Conservation (phyloP, 2,113 vertebrate species). For the Haplochromis burtoni region DNA sequence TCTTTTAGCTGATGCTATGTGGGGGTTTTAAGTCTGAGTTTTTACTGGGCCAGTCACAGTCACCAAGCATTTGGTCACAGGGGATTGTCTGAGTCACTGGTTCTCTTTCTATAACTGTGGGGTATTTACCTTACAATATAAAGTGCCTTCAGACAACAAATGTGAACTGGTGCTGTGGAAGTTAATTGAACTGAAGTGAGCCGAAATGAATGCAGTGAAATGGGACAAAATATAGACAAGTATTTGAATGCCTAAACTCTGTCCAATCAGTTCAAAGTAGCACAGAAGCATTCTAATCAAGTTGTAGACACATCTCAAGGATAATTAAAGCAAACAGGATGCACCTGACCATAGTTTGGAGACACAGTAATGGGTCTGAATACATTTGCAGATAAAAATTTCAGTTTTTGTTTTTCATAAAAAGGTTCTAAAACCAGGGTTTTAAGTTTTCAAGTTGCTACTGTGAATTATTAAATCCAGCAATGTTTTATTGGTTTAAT, state of each 20-base stretch:
- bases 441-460: not conserved
- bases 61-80: not conserved
- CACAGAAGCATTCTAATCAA: not conserved
- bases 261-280: not conserved
- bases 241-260: not conserved
- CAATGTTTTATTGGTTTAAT: not conserved
- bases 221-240: not conserved
- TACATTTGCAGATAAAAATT: not conserved
- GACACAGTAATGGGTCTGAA: not conserved
- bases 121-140: not conserved
- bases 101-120: not conserved
- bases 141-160: not conserved
- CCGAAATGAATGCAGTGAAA: not conserved
- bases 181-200: not conserved
- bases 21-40: not conserved
- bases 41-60: not conserved
- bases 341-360: not conserved
- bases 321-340: not conserved
- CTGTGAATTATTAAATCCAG: not conserved
- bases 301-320: not conserved
- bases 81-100: not conserved
- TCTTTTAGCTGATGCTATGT: not conserved
- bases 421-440: not conserved
- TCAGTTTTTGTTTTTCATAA: not conserved
- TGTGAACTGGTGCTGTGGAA: not conserved